Base-by-base conservation (phyloP, 2,113 vertebrate genomes). In the Sclerurus mexicanus region DNA sequence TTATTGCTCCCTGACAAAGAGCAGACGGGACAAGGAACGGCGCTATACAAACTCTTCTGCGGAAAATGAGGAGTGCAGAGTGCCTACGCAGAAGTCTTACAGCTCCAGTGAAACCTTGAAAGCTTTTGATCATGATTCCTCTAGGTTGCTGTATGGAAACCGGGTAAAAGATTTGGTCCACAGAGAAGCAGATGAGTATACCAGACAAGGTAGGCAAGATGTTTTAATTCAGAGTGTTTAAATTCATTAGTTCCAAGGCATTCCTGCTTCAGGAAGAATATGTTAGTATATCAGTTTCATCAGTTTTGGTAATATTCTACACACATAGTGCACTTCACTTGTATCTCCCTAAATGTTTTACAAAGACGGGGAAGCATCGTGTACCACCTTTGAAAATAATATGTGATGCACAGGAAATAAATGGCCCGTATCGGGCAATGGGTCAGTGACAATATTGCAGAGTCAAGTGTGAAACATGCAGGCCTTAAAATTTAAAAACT, bases 41-140 rank as follows among this genome's bases (percentile, higher is more conserved):
- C 99, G 98, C n/a, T 99, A 99, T 78, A 98, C 98, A 5, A 98
- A 98, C 96, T 99, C 99, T 87, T 99, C 99, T 0, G 95, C 98
- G 8, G 99, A 99, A 95, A 98, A 98, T 92, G 99, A 99, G 87
- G 99, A 98, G 89, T 99, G 99, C 91, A 97, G 99, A 83, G 99
- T 99, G 24, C 99, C 99, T 91, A 99, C 99, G 0, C 99, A 99
- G 98, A 99, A 99, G 95, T 99, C 99, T 27, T 99, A 99, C 98
- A 99, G 99, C 97, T 99, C 99, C 97, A 99, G 99, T 79, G 99
- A 99, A 96, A 99, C 99, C 35, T 95, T 99, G 87, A 99, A 99
- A 98, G 99, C 99, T 92, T 99, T 99, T 91, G 99, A 99, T 97
- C 99, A 99, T 98, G 99, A 99, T 97, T 99, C 99, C 39, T 98